Base-by-base conservation (phyloP, 1,140 invertebrate genomes). In the Maconellicoccus hirsutus region DNA sequence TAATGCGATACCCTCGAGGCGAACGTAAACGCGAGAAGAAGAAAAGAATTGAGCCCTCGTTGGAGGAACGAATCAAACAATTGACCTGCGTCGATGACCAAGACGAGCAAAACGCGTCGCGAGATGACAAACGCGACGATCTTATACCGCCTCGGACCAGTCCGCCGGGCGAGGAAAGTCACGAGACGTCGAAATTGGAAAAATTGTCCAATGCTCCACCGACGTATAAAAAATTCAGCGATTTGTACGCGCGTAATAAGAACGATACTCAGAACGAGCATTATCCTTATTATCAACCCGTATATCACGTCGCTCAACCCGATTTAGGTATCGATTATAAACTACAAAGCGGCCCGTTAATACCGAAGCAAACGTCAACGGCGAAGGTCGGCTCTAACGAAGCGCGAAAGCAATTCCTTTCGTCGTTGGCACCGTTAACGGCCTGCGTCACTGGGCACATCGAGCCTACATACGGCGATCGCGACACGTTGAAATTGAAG, bases 61-160 rank as follows among this genome's bases (percentile, higher is more conserved):
- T 93, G 16, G 87, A 90, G 25, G 91, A 93, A 74, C 82, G 89
- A 63, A 92, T 92, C 71, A 85, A 88, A 59, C 86, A 90, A 74
- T 79, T 92, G 19, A 93, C 90, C 0, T 92, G 90, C 76, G 87
- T 90, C 73, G 87, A 91, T 61, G 88, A 89, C 70, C 42, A 52
- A 52, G 88, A 90, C 6, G 84, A 86, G 3, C 73, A 75, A 1
- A 73, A 74, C 33, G 74, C 75, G 10, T 4, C 22, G 10, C 61
- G 22, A 25, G 61, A 52, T 16, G 10, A 66, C 2, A 23, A 14
- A 4, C 61, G 61, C 3, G 61, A 23, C 21, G 61, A 66, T 12
- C 25, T 22, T 4, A 66, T 10, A 33, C 74, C 14, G 71, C 75
- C 8, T 63, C 70, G 27, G 1, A 12, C 10, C 14, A 71, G 70